Percentiles rank a stretch among this genome's conserved stretches.
Evolutionary conservation across 2,888 invertebrate species (phyloP).

Genomic region (Nomada fabriciana): DNA sequence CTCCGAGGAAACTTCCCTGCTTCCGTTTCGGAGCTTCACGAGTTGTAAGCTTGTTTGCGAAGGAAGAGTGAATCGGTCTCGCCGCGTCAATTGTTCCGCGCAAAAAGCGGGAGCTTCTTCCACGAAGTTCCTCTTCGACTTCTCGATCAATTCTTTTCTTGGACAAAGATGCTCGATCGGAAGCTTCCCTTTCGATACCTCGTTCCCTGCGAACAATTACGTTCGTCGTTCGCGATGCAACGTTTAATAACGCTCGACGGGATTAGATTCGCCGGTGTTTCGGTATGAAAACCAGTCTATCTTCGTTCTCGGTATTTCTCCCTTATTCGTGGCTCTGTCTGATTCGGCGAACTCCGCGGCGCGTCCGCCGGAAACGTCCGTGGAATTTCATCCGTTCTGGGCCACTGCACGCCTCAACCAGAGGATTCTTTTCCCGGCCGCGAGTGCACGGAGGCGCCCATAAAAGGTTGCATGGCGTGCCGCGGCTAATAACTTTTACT

Average conservation of each 20-base stretch:
- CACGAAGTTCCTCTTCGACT: no score
- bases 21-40: slow-evolving; percentile 10
- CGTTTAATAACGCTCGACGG: not conserved
- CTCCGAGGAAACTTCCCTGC: slow-evolving; percentile 13
- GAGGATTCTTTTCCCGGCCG: slow-evolving; percentile 49
- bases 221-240: not conserved
- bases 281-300: slow-evolving; percentile 21
- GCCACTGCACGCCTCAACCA: slow-evolving; percentile 53
- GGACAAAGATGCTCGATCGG: no score
- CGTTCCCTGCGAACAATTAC: not conserved
- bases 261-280: not conserved
- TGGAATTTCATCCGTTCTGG: slow-evolving; percentile 66
- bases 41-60: no score
- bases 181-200: no score
- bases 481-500: slow-evolving; percentile 44
- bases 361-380: slow-evolving; percentile 64
- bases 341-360: slow-evolving; percentile 56
- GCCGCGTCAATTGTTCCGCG: no score
- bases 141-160: no score
- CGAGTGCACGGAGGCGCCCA: slow-evolving; percentile 19
- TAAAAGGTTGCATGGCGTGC: slow-evolving; percentile 42
- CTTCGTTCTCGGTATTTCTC: slow-evolving; percentile 24
- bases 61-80: no score
- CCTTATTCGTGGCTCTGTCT: slow-evolving; percentile 20
- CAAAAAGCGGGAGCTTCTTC: no score